Evolutionary conservation across 2,113 vertebrate species (phyloP), one percentile per base, ranked within the genome.

Genomic region (Onychostruthus taczanowskii): DNA sequence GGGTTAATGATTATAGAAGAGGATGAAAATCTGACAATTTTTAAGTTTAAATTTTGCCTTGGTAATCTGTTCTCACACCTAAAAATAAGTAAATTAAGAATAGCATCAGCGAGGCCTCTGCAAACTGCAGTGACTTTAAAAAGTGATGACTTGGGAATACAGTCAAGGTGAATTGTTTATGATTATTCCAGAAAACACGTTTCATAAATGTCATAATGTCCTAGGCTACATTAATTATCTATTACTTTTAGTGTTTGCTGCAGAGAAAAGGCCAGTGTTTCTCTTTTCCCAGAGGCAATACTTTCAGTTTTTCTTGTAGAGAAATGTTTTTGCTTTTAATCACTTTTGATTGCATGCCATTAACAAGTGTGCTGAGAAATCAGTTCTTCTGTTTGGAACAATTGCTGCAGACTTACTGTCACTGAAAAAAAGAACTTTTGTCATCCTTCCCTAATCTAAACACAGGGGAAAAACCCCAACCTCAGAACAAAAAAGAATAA

Each of bases 271-370:
- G 64, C 83, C 30, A 20, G 2, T 84, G 64, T 77, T 87, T 41
- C 17, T 81, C 2, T 46, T 94, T 95, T 95, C 64, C 89, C 67
- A 77, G 67, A 79, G 84, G 82, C 61, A 52, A 7, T 33, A 21
- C 76, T 97, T 92, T 96, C 86, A 81, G 59, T 95, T 97, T 92
- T 88, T 89, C 44, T 93, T 90, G 76, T 33, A 80, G 69, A 69
- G 66, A 90, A 78, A 33, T 33, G 33, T 35, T 87, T 86, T 92
- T 93, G 41, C 64, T 93, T 94, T 86, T 90, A 95, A 72, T 88
- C 76, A 27, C 83, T 93, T 93, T 84, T 89, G 76, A 56, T 93
- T 90, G 91, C 61, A 52, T 61, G 7, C 62, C 52, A 41, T 67
- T 93, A 75, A 55, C 64, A 72, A 74, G 44, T 9, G 22, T 30